Conservation (phyloP, 2,113 vertebrate genomes). For the Gracilinanus agilis region DNA sequence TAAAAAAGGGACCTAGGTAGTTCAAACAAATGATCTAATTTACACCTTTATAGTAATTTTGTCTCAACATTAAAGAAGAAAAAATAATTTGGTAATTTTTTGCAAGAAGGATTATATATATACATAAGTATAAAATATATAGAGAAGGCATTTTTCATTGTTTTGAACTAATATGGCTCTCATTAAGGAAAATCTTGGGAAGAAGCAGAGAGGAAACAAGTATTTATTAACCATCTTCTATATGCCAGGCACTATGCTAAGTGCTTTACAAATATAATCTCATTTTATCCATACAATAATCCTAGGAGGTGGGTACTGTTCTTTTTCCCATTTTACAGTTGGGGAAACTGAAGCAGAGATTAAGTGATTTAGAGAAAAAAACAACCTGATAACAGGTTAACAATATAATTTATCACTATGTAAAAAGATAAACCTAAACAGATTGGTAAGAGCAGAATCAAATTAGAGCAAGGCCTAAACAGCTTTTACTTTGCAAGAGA, state of each 20-base stretch:
- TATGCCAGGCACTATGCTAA: neutral
- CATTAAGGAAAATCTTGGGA: neutral
- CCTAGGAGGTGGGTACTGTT: neutral
- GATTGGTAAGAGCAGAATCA: slow-evolving; percentile 20
- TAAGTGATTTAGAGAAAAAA: slow-evolving; percentile 21
- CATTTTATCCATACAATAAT: neutral
- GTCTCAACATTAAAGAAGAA: slow-evolving; percentile 30
- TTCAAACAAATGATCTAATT: slow-evolving; percentile 81
- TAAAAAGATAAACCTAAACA: slow-evolving; percentile 46
- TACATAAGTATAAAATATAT: slow-evolving; percentile 50
- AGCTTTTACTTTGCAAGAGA: neutral
- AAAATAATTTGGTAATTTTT: neutral
- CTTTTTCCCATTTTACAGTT: neutral
- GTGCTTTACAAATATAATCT: neutral
- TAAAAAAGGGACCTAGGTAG: slow-evolving; percentile 63
- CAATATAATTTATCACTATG: slow-evolving; percentile 41
- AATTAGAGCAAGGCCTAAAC: slow-evolving; percentile 8
- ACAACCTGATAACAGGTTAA: slow-evolving; percentile 53
- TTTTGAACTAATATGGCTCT: neutral
- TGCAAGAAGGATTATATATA: neutral
- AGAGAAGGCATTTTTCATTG: slow-evolving; percentile 44
- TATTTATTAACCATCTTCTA: neutral
- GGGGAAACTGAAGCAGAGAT: neutral
- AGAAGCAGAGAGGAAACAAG: neutral
- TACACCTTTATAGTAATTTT: slow-evolving; percentile 27